Base-by-base conservation (phyloP, 2,797 vertebrate genomes). In the Clarias laeviceps region DNA sequence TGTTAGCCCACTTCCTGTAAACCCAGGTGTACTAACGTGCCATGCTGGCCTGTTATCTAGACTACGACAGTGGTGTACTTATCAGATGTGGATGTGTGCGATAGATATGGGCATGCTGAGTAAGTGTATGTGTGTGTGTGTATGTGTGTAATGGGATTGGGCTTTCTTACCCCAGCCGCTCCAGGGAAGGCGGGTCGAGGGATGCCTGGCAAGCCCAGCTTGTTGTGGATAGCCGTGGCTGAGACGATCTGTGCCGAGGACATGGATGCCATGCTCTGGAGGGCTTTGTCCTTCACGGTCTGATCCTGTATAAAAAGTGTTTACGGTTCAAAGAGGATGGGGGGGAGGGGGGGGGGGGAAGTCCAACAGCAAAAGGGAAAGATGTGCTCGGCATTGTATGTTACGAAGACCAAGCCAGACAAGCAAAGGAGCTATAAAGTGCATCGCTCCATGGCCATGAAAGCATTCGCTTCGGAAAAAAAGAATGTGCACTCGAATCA, bases 181-280 rank as follows among this genome's bases (percentile, higher is more conserved):
- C 97, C 97, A 0, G 98, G 97, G 93, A 99, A 99, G 91, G 97
- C 94, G 82, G 98, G 97, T 91, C 97, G 98, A 78, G 98, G 97
- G 94, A 99, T 97, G 93, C 97, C 98, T 88, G 98, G 97, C 93
- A 99, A 96, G 90, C 98, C 98, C 91, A 99, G 96, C 93, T 99
- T 99, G 96, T 98, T 99, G 97, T 99, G 98, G 94, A 99, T 99
- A 92, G 98, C 97, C 32, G 98, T 99, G 92, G 98, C 98, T 17
- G 98, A 99, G 93, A 99, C 98, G 90, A 99, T 99, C 96, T 99
- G 98, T 92, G 98, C 98, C 37, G 98, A 99, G 84, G 98, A 99
- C 98, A 99, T 99, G 94, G 98, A 98, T 90, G 98, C 98, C 98
- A 99, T 99, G 95, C 99, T 99, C 95, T 99, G 98, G 91, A 99